Evolutionary conservation across 2,888 invertebrate genomes (phyloP).

Genomic region (Lydus trimaculatus): DNA sequence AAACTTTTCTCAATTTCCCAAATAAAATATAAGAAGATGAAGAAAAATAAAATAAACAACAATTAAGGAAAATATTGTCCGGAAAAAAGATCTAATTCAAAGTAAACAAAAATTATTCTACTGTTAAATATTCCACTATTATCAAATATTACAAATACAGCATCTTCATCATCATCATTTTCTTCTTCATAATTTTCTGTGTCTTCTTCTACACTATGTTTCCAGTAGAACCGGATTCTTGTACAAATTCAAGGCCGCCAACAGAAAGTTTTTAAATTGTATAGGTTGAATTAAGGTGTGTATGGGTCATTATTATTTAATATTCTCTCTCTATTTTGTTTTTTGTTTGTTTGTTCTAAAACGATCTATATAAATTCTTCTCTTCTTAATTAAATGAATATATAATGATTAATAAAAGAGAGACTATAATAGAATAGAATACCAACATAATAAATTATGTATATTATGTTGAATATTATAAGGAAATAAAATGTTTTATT

Average conservation of each 20-base stretch:
- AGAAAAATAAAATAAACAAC: not conserved
- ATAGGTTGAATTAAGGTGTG: constrained; percentile 22
- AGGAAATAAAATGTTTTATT: not conserved
- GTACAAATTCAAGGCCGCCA: constrained; percentile 53
- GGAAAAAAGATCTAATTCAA: not conserved
- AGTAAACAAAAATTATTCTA: not conserved
- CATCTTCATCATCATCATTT: not conserved
- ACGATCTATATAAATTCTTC: not conserved
- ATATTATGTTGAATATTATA: not conserved
- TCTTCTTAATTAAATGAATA: not conserved
- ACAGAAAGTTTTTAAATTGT: constrained; percentile 6
- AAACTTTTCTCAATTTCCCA: not conserved
- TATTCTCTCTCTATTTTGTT: not conserved
- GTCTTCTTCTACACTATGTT: constrained; percentile 33
- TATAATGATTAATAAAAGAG: not conserved
- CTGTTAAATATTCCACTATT: not conserved
- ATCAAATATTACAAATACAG: not conserved
- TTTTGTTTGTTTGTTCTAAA: too few species aligned
- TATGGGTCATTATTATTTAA: not conserved
- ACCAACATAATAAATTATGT: not conserved
- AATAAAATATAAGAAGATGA: not conserved
- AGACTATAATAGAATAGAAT: not conserved
- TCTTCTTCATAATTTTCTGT: not conserved
- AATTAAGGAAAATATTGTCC: not conserved
- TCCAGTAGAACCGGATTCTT: constrained; percentile 59